These are phyloP conservation scores for Polyommatus iphigenia DNA, from an alignment of 2,888 invertebrate species.

Conservation along the genomic window DNA sequence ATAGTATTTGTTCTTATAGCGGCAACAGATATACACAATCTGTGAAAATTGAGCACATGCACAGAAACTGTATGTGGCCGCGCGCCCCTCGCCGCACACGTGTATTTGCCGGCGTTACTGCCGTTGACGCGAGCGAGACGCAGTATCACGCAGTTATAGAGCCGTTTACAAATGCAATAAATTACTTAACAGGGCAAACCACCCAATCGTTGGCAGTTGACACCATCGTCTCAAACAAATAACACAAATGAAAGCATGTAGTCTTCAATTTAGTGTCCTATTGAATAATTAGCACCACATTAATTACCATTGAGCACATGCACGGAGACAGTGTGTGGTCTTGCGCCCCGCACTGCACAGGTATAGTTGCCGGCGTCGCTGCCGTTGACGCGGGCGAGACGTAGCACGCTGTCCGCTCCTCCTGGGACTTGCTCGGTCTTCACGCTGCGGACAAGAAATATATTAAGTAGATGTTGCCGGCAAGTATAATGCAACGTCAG, in stretches of 20 bases:
- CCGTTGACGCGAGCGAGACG: conserved; percentile 66
- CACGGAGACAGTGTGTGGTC: conserved; percentile 83
- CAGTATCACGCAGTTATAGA: no score
- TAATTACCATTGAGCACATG: conserved; percentile 84
- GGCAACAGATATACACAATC: no score
- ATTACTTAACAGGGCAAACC: no score
- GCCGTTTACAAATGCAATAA: no score
- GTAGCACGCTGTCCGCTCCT: conserved; percentile 73
- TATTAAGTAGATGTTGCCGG: no score
- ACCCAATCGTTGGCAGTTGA: no score
- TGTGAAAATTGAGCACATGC: conserved; percentile 84
- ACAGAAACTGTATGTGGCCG: conserved; percentile 84
- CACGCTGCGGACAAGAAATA: conserved; percentile 53
- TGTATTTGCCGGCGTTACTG: conserved; percentile 85
- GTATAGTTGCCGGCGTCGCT: conserved; percentile 86
- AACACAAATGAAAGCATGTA: no score
- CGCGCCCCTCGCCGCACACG: conserved; percentile 84
- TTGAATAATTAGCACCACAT: background rate
- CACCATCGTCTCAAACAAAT: no score
- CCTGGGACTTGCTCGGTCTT: conserved; percentile 73
- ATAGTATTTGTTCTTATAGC: no score
- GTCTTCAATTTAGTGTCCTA: no score
- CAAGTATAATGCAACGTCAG: no score
- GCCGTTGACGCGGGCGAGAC: conserved; percentile 70
- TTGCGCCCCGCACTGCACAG: conserved; percentile 84